Base-by-base conservation (phyloP, 37 sponge, comb jelly and placozoan genomes). In the Bolinopsis microptera region DNA sequence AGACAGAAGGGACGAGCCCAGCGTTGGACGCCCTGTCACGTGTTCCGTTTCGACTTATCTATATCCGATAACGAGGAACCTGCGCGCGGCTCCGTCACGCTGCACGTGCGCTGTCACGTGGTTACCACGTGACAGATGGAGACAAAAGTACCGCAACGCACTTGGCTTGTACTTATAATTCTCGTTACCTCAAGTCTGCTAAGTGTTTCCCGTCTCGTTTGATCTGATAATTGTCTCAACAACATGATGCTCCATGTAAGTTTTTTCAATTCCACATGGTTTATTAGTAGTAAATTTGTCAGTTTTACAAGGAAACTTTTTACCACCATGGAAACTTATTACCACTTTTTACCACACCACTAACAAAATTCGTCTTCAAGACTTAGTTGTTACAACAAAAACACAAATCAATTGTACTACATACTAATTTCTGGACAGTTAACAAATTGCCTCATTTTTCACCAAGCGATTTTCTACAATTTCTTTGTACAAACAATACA, bases 161-260 rank as follows among this genome's bases (percentile, higher is more conserved):
- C 61, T 48, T 48, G 61, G 61, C 61, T 48, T 48, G 61, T 48
- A 48, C 61, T 48, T 48, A 48, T 48, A 48, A 48, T 48, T 48
- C 61, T 48, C 61, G 61, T 48, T 48, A 48, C 61, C 61, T 48
- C 61, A 48, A 48, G 61, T 48, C 61, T 48, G 61, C 13, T 48
- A 48, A 48, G 61, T 48, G 61, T 48, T 48, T 48, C 61, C 61
- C 61, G 61, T 48, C 61, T 48, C 61, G 61, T 48, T 48, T 48
- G 61, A 48, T 48, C 61, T 48, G 61, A 18, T 48, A 72, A 72
- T 28, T 72, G 74, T 21, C 31, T 72, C 74, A 28, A 30, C 37
- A 32, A 77, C 37, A 77, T 77, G 80, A 35, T 77, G 80, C 33
- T 77, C 21, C 80, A 77, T 3, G 80, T 77, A 18, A 35, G 80